Percentiles rank a stretch among this genome's conserved stretches.
phyloP scores from a whole-genome alignment of 1,140 invertebrate species.

The Ostrea denselamellosa region DNA sequence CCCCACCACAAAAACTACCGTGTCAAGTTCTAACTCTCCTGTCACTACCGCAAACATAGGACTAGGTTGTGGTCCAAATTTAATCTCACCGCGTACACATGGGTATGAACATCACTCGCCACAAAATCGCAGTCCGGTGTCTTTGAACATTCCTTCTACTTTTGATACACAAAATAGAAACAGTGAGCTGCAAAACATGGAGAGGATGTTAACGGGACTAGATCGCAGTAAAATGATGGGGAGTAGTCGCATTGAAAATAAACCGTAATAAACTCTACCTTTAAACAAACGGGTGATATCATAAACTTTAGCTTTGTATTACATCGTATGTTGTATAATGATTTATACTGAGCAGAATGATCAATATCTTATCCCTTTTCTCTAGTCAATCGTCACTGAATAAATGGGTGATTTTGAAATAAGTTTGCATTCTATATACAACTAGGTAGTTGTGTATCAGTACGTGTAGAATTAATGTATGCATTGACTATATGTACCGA shows the following conservation, averaged over 20 bases:
- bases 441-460: background rate
- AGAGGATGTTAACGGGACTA: conserved; percentile 52
- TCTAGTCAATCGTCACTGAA: background rate
- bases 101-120: conserved; percentile 52
- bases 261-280: background rate
- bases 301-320: background rate
- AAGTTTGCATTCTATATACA: background rate
- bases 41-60: conserved; percentile 42
- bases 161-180: conserved; percentile 52
- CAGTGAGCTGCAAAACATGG: conserved; percentile 57
- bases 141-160: conserved; percentile 57
- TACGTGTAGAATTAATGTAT: background rate
- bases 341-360: background rate
- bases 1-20: conserved; percentile 55
- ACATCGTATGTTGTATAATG: background rate
- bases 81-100: conserved; percentile 51
- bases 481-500: background rate
- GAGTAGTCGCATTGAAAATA: background rate
- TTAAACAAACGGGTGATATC: background rate
- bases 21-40: conserved; percentile 52
- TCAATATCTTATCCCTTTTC: background rate
- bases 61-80: conserved; percentile 40
- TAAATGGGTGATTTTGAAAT: background rate
- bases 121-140: conserved; percentile 49
- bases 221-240: conserved; percentile 43